phyloP scores from a whole-genome alignment of 1,140 invertebrate genomes.

The Pogonognathellus flavescens region DNA sequence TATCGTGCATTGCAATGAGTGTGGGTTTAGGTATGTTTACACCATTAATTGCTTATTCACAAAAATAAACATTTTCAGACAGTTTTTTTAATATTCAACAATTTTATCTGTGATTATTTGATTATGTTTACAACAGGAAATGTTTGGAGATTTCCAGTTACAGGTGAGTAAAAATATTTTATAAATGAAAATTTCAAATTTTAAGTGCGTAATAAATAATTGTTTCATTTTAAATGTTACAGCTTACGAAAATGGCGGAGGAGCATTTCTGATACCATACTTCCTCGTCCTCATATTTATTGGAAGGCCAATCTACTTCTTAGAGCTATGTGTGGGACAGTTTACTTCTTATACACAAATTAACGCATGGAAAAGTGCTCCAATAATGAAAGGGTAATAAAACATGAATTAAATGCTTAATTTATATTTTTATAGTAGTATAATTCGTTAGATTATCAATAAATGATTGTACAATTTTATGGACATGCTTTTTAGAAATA shows the following conservation, averaged over 20 bases:
- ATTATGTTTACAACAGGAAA: slow-evolving; percentile 66
- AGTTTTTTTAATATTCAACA: too few species aligned
- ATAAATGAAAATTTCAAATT: too few species aligned
- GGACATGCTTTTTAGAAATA: too few species aligned
- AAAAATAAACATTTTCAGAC: neutral
- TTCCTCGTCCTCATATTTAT: slow-evolving; percentile 74
- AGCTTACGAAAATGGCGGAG: slow-evolving; percentile 67
- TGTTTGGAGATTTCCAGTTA: slow-evolving; percentile 70
- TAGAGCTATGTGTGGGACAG: slow-evolving; percentile 74
- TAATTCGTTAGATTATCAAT: too few species aligned
- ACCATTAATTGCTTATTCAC: neutral
- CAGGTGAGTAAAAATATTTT: neutral
- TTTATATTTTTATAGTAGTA: too few species aligned
- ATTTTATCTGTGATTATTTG: neutral
- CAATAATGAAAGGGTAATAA: slow-evolving; percentile 69
- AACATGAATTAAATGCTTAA: too few species aligned
- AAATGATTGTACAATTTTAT: too few species aligned
- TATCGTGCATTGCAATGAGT: slow-evolving; percentile 10
- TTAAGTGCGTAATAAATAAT: too few species aligned
- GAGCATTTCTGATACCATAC: slow-evolving; percentile 77
- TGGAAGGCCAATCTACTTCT: slow-evolving; percentile 73
- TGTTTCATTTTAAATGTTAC: slow-evolving; percentile 76
- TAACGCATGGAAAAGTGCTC: slow-evolving; percentile 69
- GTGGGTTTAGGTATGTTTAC: neutral
- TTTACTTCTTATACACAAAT: slow-evolving; percentile 71